phyloP scores from a whole-genome alignment of 2,113 vertebrate species.

The Chloropsis hardwickii region DNA sequence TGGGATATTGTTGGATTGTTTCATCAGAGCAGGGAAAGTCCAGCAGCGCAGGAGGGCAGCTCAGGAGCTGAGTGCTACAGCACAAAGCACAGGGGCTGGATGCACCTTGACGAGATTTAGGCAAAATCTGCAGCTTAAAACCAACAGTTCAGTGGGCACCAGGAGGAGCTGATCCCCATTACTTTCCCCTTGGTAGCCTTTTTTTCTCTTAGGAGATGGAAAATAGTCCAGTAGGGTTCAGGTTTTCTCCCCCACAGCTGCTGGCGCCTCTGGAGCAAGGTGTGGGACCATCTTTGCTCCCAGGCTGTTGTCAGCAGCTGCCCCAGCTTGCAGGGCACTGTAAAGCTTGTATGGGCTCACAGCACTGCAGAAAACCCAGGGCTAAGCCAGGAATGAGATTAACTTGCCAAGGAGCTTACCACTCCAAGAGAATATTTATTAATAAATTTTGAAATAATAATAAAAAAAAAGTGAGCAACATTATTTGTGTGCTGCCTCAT shows the following conservation, averaged over 20 bases:
- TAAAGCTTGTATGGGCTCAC: neutral
- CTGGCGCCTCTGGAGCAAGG: accelerated
- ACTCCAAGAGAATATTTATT: neutral
- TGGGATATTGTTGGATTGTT: neutral
- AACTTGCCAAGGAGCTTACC: neutral
- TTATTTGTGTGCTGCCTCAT: neutral
- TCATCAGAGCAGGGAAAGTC: neutral
- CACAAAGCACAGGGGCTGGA: neutral
- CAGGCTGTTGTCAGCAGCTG: neutral
- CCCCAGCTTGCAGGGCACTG: neutral
- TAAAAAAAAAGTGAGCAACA: accelerated
- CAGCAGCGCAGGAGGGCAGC: neutral
- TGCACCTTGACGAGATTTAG: neutral
- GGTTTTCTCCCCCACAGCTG: neutral
- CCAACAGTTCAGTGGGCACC: neutral
- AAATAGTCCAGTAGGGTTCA: neutral
- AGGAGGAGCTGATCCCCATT: neutral
- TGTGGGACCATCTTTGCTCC: neutral
- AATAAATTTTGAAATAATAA: neutral
- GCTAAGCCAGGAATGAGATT: neutral
- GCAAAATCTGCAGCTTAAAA: neutral
- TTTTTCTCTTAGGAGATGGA: neutral
- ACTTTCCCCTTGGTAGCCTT: neutral
- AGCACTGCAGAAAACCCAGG: neutral
- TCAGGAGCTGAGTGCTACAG: neutral